Evolutionary conservation across 2,113 vertebrate species (phyloP).

Genomic region (Trochalopteron elliotii): DNA sequence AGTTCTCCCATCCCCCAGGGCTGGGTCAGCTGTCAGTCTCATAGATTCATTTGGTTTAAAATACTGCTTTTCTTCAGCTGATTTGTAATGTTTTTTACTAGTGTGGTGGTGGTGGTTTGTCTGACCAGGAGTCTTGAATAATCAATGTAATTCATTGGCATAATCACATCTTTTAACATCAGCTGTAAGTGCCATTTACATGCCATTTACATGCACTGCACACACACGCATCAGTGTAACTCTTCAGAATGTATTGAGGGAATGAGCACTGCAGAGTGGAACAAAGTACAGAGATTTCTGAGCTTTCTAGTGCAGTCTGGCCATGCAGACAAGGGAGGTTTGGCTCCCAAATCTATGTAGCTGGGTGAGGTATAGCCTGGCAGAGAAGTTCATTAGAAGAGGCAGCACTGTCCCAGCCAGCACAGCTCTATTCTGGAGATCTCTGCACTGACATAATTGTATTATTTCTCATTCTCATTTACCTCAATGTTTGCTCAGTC

Average conservation of each 20-base stretch:
- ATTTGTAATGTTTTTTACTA: not conserved
- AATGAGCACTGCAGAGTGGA: not conserved
- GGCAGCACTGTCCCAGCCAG: not conserved
- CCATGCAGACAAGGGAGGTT: not conserved
- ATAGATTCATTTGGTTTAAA: not conserved
- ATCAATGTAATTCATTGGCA: not conserved
- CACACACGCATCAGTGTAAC: not conserved
- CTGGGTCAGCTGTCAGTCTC: not conserved
- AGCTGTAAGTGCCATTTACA: not conserved
- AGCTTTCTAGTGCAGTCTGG: not conserved
- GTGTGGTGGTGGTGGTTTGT: not conserved
- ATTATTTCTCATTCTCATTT: not conserved
- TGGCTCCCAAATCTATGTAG: not conserved
- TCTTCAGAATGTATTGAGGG: not conserved
- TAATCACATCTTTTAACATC: not conserved
- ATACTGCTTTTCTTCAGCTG: not conserved
- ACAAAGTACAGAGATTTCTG: not conserved
- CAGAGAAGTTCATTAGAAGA: not conserved
- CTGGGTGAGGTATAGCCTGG: not conserved
- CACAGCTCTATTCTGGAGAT: not conserved
- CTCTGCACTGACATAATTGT: not conserved
- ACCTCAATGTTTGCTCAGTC: not conserved
- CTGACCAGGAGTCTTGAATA: not conserved
- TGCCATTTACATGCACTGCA: not conserved
- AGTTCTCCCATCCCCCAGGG: not conserved